Base-by-base conservation (phyloP, 2,888 invertebrate species). In the Syrista parreyssii region DNA sequence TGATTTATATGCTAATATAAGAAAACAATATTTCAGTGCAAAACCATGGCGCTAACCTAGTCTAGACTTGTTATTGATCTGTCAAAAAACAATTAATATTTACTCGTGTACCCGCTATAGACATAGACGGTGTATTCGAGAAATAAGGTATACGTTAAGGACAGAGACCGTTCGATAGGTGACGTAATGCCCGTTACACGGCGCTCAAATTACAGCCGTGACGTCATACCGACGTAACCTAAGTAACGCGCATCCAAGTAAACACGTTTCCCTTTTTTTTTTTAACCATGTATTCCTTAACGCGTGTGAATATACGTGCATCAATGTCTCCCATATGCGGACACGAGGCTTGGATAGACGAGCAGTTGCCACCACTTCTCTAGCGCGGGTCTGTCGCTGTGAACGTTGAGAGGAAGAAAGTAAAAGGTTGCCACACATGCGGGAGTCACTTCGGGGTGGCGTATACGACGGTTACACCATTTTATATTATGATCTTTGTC, bases 101-200 rank as follows among this genome's bases (percentile, higher is more conserved):
- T 55, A 55, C 23, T 23, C 23, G 9, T 23, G 9, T 23, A 55
- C 55, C 9, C 15, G 9, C 55, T 55, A 23, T 23, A 55, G 15
- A 23, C 55, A 55, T 34, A 34, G 4, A 34, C 23, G 15, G 55
- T 23, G 9, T 55, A 55, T 23, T 55, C 6, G 1, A 23, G 23
- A 23, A 23, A 9, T 23, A 23, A 23, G 6, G 40, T 55, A 23
- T 2, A 55, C 23, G 1, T 55, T 55, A 23, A 55, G 32, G 73
- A 76, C 76, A 76, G 68, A 76, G 76, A 34, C 31, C 73, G 68
- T 73, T 68, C 73, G 68, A 68, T 76, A 12, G 15, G 30, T 76
- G 76, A 76, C 76, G 73, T 74, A 76, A 76, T 33, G 9, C 2
- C 1, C 31, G 23, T 71, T 71, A 71, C 71, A 33, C 32, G 32